Conservation (phyloP, 2,113 vertebrate species). For the Vireo altiloquus region DNA sequence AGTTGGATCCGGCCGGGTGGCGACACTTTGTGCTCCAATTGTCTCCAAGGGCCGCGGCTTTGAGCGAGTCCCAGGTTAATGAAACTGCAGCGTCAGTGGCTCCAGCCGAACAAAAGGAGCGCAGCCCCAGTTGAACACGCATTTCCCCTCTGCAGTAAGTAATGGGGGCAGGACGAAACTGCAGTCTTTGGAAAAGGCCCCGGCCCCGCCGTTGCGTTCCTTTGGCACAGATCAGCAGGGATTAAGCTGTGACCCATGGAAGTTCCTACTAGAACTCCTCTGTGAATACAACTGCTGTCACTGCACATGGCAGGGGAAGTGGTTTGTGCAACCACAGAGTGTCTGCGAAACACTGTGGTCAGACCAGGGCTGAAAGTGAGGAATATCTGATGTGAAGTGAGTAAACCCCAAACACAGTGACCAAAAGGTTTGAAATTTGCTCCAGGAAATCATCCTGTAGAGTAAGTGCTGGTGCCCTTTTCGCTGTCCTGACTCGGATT, state of each 20-base stretch:
- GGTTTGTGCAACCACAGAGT: conserved; percentile 31
- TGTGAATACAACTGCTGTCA: conserved; percentile 54
- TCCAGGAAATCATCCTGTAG: neutral
- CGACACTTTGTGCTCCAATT: neutral
- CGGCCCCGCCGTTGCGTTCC: neutral
- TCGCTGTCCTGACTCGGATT: neutral
- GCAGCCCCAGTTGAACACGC: neutral
- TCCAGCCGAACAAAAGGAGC: conserved; percentile 19
- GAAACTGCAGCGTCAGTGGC: conserved; percentile 8
- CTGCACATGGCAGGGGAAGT: conserved; percentile 47
- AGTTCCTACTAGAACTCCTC: conserved; percentile 34
- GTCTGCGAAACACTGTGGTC: neutral
- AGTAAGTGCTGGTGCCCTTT: neutral
- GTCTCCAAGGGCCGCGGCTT: neutral
- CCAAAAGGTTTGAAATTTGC: neutral
- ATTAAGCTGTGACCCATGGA: conserved; percentile 24
- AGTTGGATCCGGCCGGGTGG: neutral
- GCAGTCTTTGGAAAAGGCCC: neutral
- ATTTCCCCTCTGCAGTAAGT: neutral
- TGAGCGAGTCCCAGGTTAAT: neutral
- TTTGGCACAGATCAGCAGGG: conserved; percentile 33
- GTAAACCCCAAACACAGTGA: neutral
- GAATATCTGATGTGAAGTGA: neutral
- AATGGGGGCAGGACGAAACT: neutral
- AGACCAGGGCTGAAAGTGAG: neutral